Conservation (phyloP, 2,888 invertebrate species). For the Didymodactylos carnosus region DNA sequence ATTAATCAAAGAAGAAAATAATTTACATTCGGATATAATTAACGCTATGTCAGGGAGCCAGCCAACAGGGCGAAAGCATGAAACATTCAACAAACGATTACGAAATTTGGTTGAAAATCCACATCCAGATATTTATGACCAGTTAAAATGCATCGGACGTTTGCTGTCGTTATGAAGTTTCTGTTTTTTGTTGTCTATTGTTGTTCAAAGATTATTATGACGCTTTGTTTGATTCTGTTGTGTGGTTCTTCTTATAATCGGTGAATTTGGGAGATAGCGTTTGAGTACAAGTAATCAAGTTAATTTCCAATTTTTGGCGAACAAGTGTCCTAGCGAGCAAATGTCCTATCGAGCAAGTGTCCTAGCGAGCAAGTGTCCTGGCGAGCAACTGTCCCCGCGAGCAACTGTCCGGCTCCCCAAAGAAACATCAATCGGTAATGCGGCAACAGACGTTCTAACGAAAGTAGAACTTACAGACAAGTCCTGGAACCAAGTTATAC, state of each 20-base stretch:
- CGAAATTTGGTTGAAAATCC: neutral
- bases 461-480: too few species aligned
- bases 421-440: too few species aligned
- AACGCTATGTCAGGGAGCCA: neutral
- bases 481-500: too few species aligned
- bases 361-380: too few species aligned
- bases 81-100: neutral
- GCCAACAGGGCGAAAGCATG: neutral
- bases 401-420: neutral
- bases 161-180: neutral
- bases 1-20: neutral
- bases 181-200: neutral
- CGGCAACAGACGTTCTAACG: too few species aligned
- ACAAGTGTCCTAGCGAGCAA: neutral
- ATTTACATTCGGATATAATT: neutral
- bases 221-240: neutral
- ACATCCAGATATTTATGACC: neutral
- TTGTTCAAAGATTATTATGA: neutral
- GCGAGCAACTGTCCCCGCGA: too few species aligned
- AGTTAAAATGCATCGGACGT: neutral
- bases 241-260: neutral
- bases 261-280: too few species aligned
- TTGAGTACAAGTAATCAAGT: too few species aligned
- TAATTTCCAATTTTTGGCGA: neutral
- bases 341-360: too few species aligned